Percentiles rank a stretch among this genome's conserved stretches.
Evolutionary conservation across 2,888 invertebrate genomes (phyloP).

Genomic region (Liopterus haemorrhoidalis): DNA sequence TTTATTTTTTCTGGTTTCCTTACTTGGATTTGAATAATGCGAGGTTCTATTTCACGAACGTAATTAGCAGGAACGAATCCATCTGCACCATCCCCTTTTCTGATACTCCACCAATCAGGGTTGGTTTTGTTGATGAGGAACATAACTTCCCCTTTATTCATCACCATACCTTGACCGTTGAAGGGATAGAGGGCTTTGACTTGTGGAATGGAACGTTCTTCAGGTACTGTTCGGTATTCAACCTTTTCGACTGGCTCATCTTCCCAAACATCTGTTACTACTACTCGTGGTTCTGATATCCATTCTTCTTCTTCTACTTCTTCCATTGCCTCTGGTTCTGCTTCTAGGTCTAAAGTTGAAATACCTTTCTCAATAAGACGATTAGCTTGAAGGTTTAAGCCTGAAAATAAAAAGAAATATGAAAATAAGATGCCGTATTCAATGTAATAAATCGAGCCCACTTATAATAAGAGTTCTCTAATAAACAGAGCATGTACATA

Average conservation of each 20-base stretch:
- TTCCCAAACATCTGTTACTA: slow-evolving; percentile 89
- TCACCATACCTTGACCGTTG: slow-evolving; percentile 85
- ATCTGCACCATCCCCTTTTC: slow-evolving; percentile 80
- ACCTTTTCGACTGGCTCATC: slow-evolving; percentile 82
- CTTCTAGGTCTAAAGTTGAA: slow-evolving; percentile 57
- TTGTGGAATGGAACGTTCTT: slow-evolving; percentile 82
- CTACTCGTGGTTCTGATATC: slow-evolving; percentile 43
- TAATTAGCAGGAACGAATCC: slow-evolving; percentile 98
- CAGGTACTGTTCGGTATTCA: slow-evolving; percentile 79
- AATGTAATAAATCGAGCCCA: no score
- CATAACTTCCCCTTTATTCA: slow-evolving; percentile 79
- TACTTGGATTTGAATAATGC: slow-evolving; percentile 76
- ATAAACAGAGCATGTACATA: no score
- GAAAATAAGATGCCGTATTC: no score
- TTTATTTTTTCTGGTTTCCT: slow-evolving; percentile 79
- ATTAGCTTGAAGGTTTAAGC: slow-evolving; percentile 74
- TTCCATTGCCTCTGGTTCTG: slow-evolving; percentile 58
- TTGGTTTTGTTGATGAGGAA: slow-evolving; percentile 91
- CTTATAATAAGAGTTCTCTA: no score
- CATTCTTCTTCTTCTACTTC: slow-evolving; percentile 55
- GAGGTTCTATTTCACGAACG: slow-evolving; percentile 85
- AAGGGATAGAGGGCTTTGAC: slow-evolving; percentile 84
- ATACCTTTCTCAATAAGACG: slow-evolving; percentile 71
- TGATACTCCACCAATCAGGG: slow-evolving; percentile 96
- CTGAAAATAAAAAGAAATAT: no score